Conservation (phyloP, 2,888 invertebrate genomes). For the Microplitis manilae region DNA sequence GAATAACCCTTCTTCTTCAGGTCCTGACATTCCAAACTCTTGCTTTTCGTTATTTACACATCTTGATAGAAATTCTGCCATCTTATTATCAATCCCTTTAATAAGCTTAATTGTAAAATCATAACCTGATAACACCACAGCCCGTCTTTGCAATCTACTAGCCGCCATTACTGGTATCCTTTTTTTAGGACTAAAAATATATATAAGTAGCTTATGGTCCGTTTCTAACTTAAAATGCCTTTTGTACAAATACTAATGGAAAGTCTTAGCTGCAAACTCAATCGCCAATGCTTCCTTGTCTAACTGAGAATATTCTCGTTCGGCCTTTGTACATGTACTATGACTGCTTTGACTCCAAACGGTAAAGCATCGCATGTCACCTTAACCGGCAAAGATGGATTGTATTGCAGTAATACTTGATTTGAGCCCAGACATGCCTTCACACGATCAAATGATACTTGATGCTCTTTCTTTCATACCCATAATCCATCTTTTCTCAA, state of each 20-base stretch:
- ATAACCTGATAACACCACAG: slow-evolving; percentile 31
- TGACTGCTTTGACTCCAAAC: slow-evolving; percentile 60
- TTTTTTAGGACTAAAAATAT: slow-evolving; percentile 35
- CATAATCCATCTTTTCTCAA: not conserved
- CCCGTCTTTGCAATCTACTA: slow-evolving; percentile 35
- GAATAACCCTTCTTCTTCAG: not conserved
- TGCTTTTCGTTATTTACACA: no score
- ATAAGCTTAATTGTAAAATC: slow-evolving; percentile 22
- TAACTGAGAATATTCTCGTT: slow-evolving; percentile 53
- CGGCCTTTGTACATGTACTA: slow-evolving; percentile 47
- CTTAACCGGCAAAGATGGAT: slow-evolving; percentile 34
- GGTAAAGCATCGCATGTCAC: slow-evolving; percentile 64
- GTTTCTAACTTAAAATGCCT: slow-evolving; percentile 47
- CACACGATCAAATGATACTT: not conserved
- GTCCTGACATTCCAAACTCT: not conserved
- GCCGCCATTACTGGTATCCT: slow-evolving; percentile 35
- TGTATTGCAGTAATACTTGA: slow-evolving; percentile 34
- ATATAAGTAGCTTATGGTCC: slow-evolving; percentile 46
- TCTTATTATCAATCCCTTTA: slow-evolving; percentile 16
- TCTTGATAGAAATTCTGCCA: slow-evolving; percentile 30
- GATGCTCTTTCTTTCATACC: not conserved
- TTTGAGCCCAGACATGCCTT: not conserved
- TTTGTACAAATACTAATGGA: slow-evolving; percentile 54
- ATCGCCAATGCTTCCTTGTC: slow-evolving; percentile 52
- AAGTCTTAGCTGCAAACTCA: slow-evolving; percentile 53